Conservation (phyloP, 35 echinoderm and acorn worm species). For the Heliocidaris erythrogramma region DNA sequence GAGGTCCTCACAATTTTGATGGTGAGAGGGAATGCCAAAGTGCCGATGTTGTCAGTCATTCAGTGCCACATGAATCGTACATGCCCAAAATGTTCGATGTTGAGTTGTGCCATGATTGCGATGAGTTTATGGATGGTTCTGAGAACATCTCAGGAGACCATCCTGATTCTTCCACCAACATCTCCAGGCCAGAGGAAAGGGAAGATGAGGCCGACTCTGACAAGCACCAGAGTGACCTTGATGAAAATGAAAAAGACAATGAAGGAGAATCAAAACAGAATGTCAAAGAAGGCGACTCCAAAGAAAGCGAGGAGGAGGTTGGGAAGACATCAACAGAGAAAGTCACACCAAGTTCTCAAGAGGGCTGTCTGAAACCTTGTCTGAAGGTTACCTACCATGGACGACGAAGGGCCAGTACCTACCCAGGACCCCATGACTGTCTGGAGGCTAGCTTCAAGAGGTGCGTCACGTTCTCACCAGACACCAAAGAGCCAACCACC, state of each 20-base stretch:
- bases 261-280: background rate
- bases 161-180: background rate
- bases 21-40: background rate
- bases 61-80: background rate
- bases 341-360: background rate
- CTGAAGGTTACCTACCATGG: background rate
- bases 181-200: background rate
- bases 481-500: slow-evolving; percentile 62
- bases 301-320: background rate
- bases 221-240: slow-evolving; percentile 32
- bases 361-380: slow-evolving; percentile 35
- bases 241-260: slow-evolving; percentile 35
- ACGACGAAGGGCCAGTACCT: slow-evolving; percentile 23
- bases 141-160: background rate
- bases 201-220: slow-evolving; percentile 38
- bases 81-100: slow-evolving; percentile 19
- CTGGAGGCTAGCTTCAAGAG: slow-evolving; percentile 38
- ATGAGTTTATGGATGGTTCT: background rate
- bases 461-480: slow-evolving; percentile 73
- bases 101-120: background rate
- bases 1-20: background rate
- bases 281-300: background rate
- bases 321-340: background rate
- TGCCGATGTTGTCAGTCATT: background rate
- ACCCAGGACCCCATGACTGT: background rate